Evolutionary conservation across 2,113 vertebrate species (phyloP), one percentile per base, ranked within the genome.

Genomic region (Petrocephalus microphthalmus): DNA sequence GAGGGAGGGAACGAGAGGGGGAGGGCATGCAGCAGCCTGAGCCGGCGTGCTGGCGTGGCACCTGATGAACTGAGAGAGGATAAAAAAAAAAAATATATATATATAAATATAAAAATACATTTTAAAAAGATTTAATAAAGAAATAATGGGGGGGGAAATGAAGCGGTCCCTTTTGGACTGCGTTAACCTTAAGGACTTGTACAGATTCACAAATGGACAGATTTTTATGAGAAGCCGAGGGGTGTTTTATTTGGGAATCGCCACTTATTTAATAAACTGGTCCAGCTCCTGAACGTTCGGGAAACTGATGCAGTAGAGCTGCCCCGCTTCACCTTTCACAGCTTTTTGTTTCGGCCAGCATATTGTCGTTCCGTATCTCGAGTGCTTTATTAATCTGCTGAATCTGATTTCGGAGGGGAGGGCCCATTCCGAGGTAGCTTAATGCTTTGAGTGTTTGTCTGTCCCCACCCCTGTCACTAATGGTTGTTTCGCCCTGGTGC

Each of bases 131-230:
- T 94, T 93, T 94, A 94, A 92, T 93, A 93, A 93, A 92, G 92
- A 94, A 93, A 94, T 74, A 15, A 52, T 88, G 87, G 87, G 60
- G 8, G 0, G 11, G 25, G 25, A 25, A 6, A 17, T 42, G 19
- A 71, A 87, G 56, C 84, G 82, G 93, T 95, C 94, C 94, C 93
- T 84, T 95, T 95, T 94, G 95, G 95, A 95, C 93, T 89, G 91
- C 17, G 92, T 67, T 86, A 95, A 94, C 94, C 93, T 91, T 89
- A 90, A 91, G 94, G 94, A 95, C 93, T 94, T 94, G 85, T 71
- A 93, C 92, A 92, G 93, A 91, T 89, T 90, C 87, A 90, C 5
- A 91, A 91, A 91, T 95, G 94, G 95, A 95, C 94, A 95, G 94
- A 95, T 95, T 96, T 95, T 95, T 57, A 95, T 94, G 93, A 90